A percentile compares a stretch with the other conserved stretches of the same genome.
Conservation (phyloP, 2,797 vertebrate species). For the Simalia tracyae region DNA sequence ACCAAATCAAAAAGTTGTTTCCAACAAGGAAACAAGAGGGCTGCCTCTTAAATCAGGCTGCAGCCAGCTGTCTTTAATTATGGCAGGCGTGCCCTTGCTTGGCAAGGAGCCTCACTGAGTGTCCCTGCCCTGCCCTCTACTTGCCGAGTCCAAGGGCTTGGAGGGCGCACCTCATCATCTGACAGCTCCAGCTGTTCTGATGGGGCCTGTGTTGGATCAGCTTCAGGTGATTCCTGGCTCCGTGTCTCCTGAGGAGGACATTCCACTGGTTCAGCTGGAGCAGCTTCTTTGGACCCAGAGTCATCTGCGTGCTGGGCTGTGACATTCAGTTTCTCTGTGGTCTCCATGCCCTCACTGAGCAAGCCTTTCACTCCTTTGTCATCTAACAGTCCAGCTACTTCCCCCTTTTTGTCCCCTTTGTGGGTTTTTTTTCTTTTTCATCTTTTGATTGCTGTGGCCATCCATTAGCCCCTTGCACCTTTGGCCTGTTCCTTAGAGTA, state of each 20-base stretch:
- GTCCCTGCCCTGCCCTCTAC: background rate
- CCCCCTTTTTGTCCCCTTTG: background rate
- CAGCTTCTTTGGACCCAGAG: background rate
- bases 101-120: background rate
- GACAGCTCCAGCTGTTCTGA: background rate
- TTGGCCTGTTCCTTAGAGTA: background rate
- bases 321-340: background rate
- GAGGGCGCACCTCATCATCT: background rate
- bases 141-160: background rate
- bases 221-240: background rate
- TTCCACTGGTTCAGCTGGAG: background rate
- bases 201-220: background rate
- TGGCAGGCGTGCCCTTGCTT: too few species aligned
- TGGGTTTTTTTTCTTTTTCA: background rate
- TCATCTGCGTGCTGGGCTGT: background rate
- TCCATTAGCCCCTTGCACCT: background rate
- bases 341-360: background rate
- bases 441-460: too few species aligned
- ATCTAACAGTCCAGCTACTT: background rate
- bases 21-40: too few species aligned
- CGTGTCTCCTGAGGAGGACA: background rate
- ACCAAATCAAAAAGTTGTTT: too few species aligned
- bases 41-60: too few species aligned
- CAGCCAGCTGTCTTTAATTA: too few species aligned
- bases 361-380: background rate